phyloP scores from a whole-genome alignment of 2,797 vertebrate genomes.

The Anas flavirostris region DNA sequence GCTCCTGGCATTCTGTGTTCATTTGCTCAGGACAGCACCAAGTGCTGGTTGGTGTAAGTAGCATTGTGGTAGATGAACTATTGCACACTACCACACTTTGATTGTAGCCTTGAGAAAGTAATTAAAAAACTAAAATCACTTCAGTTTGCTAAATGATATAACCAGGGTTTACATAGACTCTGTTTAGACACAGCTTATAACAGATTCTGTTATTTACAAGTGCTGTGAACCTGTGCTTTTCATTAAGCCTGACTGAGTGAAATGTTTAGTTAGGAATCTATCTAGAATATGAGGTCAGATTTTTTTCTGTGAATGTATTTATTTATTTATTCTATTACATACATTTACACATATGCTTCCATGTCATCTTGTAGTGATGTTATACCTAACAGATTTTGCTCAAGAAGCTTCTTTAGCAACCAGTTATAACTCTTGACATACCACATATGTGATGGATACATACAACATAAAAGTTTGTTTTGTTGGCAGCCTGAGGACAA shows the following conservation, averaged over 20 bases:
- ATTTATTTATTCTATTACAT: background rate
- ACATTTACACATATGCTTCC: background rate
- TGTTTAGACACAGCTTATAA: background rate
- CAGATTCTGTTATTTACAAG: background rate
- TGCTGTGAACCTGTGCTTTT: background rate
- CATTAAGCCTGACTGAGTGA: background rate
- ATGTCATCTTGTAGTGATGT: background rate
- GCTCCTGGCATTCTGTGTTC: background rate
- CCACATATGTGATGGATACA: background rate
- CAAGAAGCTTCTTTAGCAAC: background rate
- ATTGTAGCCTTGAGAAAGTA: background rate
- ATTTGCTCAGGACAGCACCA: background rate
- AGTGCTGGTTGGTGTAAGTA: background rate
- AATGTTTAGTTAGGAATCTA: background rate
- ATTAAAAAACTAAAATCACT: background rate
- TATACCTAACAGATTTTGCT: background rate
- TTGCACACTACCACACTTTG: background rate
- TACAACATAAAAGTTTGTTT: background rate
- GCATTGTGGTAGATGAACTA: background rate
- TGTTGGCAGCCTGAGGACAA: background rate
- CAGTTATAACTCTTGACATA: background rate
- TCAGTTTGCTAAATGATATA: background rate
- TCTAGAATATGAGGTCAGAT: background rate
- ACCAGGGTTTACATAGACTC: background rate
- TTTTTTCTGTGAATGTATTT: background rate